Evolutionary conservation across 2,113 vertebrate genomes (phyloP).

Genomic region (Rallus limicola): DNA sequence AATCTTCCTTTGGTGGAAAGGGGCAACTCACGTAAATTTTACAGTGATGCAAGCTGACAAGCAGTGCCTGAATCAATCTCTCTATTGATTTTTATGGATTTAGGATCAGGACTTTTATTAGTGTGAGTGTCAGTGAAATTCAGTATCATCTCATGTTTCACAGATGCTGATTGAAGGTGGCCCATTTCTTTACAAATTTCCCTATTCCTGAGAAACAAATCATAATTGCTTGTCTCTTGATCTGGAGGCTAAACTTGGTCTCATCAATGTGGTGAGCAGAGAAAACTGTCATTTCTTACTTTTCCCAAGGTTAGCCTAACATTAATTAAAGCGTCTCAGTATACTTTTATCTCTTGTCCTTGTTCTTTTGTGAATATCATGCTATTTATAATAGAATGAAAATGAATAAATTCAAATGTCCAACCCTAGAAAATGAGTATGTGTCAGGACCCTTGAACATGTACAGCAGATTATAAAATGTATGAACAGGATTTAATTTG

Average conservation of each 20-base stretch:
- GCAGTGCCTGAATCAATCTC: not conserved
- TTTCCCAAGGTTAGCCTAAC: not conserved
- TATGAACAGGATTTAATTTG: not conserved
- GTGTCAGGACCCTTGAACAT: not conserved
- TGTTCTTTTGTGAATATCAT: not conserved
- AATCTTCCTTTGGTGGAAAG: not conserved
- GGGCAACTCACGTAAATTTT: not conserved
- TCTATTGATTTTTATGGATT: not conserved
- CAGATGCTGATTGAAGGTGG: not conserved
- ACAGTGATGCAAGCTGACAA: not conserved
- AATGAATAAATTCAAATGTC: not conserved
- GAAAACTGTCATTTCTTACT: not conserved
- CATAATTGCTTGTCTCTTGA: not conserved
- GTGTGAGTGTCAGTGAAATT: not conserved
- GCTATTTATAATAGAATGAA: not conserved
- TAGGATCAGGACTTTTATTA: not conserved
- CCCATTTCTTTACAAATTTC: not conserved
- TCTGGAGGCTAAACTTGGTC: not conserved
- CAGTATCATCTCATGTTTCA: not conserved
- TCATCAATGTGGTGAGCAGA: not conserved
- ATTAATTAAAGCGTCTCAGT: constrained; percentile 13
- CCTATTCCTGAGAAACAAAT: not conserved
- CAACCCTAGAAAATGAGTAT: not conserved
- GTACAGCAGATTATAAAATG: not conserved
- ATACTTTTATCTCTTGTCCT: not conserved